These are phyloP conservation scores for Oegoconia quadripuncta DNA, from an alignment of 2,888 invertebrate species.

Conservation along the genomic window DNA sequence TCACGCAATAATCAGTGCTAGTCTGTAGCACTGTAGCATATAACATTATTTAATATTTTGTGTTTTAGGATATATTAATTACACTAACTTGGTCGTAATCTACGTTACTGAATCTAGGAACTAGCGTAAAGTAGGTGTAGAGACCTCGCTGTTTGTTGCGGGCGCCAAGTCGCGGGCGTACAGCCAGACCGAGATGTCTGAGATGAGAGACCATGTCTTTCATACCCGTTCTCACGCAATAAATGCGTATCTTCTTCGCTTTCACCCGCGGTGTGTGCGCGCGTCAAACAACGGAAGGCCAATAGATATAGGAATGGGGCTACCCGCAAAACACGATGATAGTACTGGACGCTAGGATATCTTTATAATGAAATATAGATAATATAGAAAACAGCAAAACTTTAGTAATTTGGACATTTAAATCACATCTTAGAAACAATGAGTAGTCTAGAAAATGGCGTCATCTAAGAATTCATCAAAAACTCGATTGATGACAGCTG, in stretches of 20 bases:
- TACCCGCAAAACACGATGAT: conserved; percentile 17
- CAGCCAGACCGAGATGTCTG: too few relatives aligned
- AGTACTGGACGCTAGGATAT: conserved; percentile 48
- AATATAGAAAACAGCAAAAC: conserved; percentile 56
- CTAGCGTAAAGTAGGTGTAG: conserved; percentile 64
- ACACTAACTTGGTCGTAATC: conserved; percentile 72
- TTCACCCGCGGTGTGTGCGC: too few relatives aligned
- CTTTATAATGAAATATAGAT: conserved; percentile 39
- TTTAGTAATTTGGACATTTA: conserved; percentile 63
- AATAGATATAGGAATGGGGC: conserved; percentile 7
- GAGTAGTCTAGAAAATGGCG: conserved; percentile 32
- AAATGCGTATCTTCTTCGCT: too few relatives aligned
- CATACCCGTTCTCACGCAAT: too few relatives aligned
- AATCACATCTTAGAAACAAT: conserved; percentile 42
- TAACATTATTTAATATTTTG: conserved; percentile 52
- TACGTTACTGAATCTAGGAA: conserved; percentile 58
- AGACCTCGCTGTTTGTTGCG: conserved; percentile 10
- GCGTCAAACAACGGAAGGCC: too few relatives aligned
- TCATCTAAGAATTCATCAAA: conserved; percentile 20
- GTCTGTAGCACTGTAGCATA: conserved; percentile 41
- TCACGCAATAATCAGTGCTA: conserved; percentile 39
- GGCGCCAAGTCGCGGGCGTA: not conserved
- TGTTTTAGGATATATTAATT: conserved; percentile 59
- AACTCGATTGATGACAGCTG: not conserved
- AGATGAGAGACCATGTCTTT: too few relatives aligned